phyloP scores from a whole-genome alignment of 1,140 invertebrate species.

The Drosophila pachea region DNA sequence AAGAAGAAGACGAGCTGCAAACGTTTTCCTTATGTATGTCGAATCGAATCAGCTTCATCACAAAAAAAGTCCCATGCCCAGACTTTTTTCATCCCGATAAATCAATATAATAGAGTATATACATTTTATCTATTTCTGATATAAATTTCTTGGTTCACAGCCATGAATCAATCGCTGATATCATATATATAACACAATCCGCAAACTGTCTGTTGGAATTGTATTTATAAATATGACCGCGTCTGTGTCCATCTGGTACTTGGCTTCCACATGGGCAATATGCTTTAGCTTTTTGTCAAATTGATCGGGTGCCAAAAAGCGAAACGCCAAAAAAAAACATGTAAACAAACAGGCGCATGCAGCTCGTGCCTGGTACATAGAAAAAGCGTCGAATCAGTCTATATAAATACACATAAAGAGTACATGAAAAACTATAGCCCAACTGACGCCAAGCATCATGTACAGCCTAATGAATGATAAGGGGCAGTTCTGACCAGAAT shows the following conservation, averaged over 20 bases:
- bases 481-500: neutral
- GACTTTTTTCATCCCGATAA: no score
- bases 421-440: neutral
- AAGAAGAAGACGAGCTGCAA: neutral
- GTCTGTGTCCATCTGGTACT: conserved; percentile 27
- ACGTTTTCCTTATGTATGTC: conserved; percentile 5
- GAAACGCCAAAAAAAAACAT: conserved; percentile 44
- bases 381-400: conserved; percentile 24
- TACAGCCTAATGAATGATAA: conserved; percentile 57
- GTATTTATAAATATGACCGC: conserved; percentile 12
- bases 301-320: conserved; percentile 51
- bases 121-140: neutral
- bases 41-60: no score
- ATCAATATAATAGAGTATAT: no score
- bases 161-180: neutral
- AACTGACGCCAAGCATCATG: conserved; percentile 40
- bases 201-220: neutral
- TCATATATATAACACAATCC: no score
- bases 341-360: conserved; percentile 42
- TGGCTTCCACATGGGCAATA: conserved; percentile 33
- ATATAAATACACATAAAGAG: conserved; percentile 13
- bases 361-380: conserved; percentile 38
- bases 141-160: neutral
- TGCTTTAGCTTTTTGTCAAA: conserved; percentile 43
- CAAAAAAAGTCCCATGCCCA: no score